Conservation (phyloP, 1,140 invertebrate genomes). For the Varroa destructor region DNA sequence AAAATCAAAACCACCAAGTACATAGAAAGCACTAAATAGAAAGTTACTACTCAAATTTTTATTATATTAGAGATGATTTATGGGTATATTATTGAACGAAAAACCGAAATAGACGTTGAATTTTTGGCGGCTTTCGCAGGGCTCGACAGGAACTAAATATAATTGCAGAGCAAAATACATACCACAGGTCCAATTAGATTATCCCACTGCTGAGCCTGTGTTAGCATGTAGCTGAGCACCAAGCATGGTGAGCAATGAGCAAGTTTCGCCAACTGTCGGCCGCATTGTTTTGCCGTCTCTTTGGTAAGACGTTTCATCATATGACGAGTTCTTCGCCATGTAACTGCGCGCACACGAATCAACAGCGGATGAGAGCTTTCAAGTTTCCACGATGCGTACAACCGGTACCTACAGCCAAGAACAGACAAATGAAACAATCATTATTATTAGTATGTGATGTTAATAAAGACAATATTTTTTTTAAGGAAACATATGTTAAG, state of each 20-base stretch:
- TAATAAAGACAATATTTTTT: no score
- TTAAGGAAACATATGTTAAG: no score
- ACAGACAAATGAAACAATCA: not conserved
- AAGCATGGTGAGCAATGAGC: constrained; percentile 88
- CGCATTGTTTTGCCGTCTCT: constrained; percentile 93
- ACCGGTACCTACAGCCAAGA: constrained; percentile 52
- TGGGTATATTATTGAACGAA: no score
- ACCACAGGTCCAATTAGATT: constrained; percentile 86
- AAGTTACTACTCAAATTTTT: no score
- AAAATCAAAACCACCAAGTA: no score
- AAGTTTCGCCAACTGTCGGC: constrained; percentile 85
- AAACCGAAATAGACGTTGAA: no score
- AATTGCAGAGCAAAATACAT: not conserved
- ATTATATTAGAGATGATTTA: no score
- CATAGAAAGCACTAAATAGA: no score
- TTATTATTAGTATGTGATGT: not conserved
- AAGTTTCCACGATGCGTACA: constrained; percentile 51
- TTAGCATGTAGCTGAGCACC: constrained; percentile 81
- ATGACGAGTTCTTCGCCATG: constrained; percentile 79
- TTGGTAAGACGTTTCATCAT: constrained; percentile 96
- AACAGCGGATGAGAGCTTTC: constrained; percentile 65
- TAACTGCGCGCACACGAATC: constrained; percentile 63
- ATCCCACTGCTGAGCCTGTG: constrained; percentile 92
- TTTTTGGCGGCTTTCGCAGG: no score
- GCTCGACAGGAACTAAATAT: no score